Conservation (phyloP, 2,113 vertebrate genomes). For the Oryzias curvinotus region DNA sequence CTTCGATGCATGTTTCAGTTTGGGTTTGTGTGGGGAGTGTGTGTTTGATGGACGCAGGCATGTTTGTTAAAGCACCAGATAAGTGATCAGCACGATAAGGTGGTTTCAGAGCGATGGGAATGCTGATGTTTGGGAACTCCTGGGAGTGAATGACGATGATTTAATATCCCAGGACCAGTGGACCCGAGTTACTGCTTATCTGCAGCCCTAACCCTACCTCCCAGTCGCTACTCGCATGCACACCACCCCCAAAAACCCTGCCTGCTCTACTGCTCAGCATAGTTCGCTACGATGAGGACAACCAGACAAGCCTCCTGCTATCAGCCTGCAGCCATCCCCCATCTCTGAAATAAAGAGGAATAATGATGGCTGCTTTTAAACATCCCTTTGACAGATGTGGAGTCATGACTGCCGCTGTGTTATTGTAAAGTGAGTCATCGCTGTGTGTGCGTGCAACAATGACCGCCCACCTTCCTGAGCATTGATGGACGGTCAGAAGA, state of each 20-base stretch:
- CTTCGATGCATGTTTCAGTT: constrained; percentile 25
- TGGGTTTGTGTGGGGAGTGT: constrained; percentile 52
- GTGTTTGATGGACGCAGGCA: constrained; percentile 55
- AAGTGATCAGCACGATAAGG: constrained; percentile 66
- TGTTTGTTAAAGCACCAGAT: constrained; percentile 59
- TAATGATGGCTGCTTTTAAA: constrained; percentile 91
- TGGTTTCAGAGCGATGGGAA: constrained; percentile 63
- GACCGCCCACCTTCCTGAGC: constrained; percentile 80
- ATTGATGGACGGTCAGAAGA: constrained; percentile 85
- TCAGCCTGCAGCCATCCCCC: constrained; percentile 48
- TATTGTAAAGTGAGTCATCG: constrained; percentile 65
- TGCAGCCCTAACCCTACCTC: constrained; percentile 60
- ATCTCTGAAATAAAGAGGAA: constrained; percentile 85
- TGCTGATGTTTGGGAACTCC: constrained; percentile 82
- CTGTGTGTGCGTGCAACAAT: constrained; percentile 79
- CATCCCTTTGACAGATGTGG: constrained; percentile 88
- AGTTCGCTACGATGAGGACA: constrained; percentile 69
- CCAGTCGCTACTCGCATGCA: constrained; percentile 24
- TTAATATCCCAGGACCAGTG: constrained; percentile 67
- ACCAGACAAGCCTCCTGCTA: constrained; percentile 83
- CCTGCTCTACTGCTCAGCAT: constrained; percentile 32
- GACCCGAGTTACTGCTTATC: constrained; percentile 84
- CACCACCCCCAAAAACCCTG: constrained; percentile 1
- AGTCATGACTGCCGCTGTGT: constrained; percentile 71
- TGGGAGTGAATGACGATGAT: constrained; percentile 80